Evolutionary conservation across 2,888 invertebrate genomes (phyloP).

Genomic region (Spodoptera exigua): DNA sequence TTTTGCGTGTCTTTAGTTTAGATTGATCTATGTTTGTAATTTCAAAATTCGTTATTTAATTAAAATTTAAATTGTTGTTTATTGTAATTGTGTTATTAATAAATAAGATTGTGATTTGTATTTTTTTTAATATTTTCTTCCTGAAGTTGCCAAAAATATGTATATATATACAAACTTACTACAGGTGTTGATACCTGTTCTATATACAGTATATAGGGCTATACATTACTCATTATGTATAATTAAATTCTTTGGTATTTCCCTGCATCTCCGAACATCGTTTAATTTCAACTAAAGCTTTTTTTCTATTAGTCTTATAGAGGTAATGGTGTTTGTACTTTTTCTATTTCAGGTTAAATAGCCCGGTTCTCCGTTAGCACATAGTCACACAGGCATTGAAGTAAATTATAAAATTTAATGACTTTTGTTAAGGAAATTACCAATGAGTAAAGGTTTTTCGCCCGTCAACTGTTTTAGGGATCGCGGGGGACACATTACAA

Average conservation of each 20-base stretch:
- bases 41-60: too few species aligned
- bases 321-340: slow-evolving; percentile 31
- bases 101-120: too few species aligned
- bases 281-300: slow-evolving; percentile 17
- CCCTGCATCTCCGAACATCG: slow-evolving; percentile 1
- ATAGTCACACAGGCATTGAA: slow-evolving; percentile 13
- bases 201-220: slow-evolving; percentile 30
- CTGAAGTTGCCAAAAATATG: too few species aligned
- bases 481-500: slow-evolving; percentile 17
- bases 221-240: slow-evolving; percentile 19
- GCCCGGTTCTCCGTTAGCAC: slow-evolving; percentile 44
- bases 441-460: slow-evolving; percentile 23
- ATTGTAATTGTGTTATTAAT: too few species aligned
- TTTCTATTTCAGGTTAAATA: slow-evolving; percentile 5
- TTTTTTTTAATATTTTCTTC: too few species aligned
- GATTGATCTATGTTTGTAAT: too few species aligned
- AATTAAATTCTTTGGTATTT: slow-evolving; percentile 10
- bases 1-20: too few species aligned
- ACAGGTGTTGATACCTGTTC: slow-evolving; percentile 13
- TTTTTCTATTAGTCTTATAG: slow-evolving; percentile 8
- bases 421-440: slow-evolving; percentile 5
- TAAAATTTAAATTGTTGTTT: too few species aligned
- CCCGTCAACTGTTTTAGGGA: slow-evolving; percentile 17
- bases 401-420: neutral
- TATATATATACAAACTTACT: too few species aligned